Base-by-base conservation (phyloP, 2,888 invertebrate species). In the Apantesis nais region DNA sequence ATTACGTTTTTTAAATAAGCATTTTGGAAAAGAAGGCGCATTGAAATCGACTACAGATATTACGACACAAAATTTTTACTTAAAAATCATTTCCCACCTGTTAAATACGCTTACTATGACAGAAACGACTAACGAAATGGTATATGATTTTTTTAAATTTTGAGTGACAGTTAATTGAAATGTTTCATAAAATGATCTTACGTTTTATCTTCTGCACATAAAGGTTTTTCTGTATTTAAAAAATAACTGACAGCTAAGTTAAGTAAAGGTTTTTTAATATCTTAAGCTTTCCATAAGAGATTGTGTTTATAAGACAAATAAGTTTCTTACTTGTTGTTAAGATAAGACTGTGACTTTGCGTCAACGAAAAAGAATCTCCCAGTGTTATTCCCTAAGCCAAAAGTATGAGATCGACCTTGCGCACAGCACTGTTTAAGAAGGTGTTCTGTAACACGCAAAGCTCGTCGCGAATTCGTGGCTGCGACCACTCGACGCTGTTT, bases 71-170 rank as follows among this genome's bases (percentile, higher is more conserved):
- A n/a, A n/a, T n/a, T n/a, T 34, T 22, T 78, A 77, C 80, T 83
- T 82, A 79, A 82, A 80, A 84, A 77, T 80, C 79, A 80, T 85
- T 84, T 84, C 82, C 84, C 84, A 85, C 80, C 76, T 74, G 80
- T 68, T 79, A 80, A 77, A 73, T 75, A 73, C 66, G 77, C 41
- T 75, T 73, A 77, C 73, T 69, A 72, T 75, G 58, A 44, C 39
- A 52, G 52, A n/a, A 52, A 52, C n/a, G 71, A 80, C 81, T 76
- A 74, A 67, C 70, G 72, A 82, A 78, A 82, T 78, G 74, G 75
- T 79, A 81, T 78, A 79, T 79, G 64, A 72, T 63, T 73, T 79
- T 78, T 80, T 83, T 60, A 67, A 29, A 62, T 70, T 70, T 31
- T 68, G 67, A 71, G 68, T 70, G 64, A 74, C 68, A 37, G 76